phyloP scores from a whole-genome alignment of 2,797 vertebrate species.

The Avahi laniger region DNA sequence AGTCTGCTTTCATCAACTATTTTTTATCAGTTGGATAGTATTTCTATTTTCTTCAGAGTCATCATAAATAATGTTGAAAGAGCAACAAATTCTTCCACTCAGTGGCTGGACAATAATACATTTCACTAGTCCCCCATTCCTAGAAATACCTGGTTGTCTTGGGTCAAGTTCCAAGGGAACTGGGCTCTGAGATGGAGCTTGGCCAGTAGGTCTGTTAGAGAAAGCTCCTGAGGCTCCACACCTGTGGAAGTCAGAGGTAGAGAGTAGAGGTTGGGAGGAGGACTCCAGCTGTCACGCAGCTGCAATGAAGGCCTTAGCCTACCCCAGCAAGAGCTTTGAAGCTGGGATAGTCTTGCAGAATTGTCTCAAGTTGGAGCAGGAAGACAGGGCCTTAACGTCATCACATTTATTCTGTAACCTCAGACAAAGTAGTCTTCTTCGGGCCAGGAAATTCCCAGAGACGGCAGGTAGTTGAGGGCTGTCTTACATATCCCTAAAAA shows the following conservation, averaged over 20 bases:
- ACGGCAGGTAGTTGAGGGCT: not conserved
- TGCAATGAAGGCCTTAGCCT: not conserved
- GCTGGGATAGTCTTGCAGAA: not conserved
- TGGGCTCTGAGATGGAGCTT: not conserved
- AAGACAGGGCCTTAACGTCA: not conserved
- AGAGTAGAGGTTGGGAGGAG: not conserved
- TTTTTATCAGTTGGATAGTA: conserved; percentile 1
- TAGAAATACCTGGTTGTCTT: not conserved
- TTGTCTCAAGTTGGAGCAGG: not conserved
- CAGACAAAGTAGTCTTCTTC: not conserved
- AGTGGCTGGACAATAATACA: not conserved
- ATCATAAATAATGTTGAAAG: not conserved
- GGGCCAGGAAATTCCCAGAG: not conserved
- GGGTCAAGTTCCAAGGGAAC: not conserved
- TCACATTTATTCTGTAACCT: not conserved
- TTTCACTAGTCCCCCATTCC: not conserved
- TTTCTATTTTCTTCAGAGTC: not conserved
- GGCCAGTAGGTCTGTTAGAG: not conserved
- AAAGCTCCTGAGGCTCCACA: not conserved
- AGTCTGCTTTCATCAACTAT: not conserved
- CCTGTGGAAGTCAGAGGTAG: not conserved
- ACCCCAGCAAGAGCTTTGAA: not conserved
- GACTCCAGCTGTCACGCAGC: not conserved
- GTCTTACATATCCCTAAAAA: not conserved
- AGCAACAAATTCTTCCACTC: not conserved